Conservation (phyloP, 2,113 vertebrate species). For the Heptranchias perlo region DNA sequence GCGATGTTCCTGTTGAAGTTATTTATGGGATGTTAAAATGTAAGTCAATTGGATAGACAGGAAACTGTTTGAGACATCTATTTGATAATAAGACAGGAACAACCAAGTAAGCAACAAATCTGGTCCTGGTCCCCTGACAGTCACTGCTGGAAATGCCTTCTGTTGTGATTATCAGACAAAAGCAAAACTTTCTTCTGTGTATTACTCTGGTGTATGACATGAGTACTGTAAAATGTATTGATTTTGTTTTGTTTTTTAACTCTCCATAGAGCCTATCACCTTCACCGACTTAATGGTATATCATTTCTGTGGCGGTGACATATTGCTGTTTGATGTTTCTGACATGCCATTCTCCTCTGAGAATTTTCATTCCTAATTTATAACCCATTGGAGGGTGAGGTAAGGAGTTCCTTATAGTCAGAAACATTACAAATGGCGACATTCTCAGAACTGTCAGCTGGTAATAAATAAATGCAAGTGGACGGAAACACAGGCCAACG, state of each 20-base stretch:
- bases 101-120: neutral
- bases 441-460: neutral
- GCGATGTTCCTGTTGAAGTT: neutral
- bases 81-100: neutral
- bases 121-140: neutral
- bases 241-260: neutral
- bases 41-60: neutral
- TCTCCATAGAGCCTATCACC: neutral
- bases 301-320: neutral
- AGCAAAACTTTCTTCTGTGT: neutral
- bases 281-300: neutral
- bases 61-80: neutral
- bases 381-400: neutral
- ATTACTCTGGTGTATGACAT: neutral
- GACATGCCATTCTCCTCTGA: neutral
- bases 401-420: neutral
- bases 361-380: neutral
- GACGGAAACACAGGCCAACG: neutral
- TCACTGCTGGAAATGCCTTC: neutral
- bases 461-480: neutral
- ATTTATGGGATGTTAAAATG: neutral
- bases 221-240: neutral
- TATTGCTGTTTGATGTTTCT: neutral
- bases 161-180: neutral
- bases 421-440: neutral